phyloP scores from a whole-genome alignment of 2,888 invertebrate genomes.

The Sacculina carcini region DNA sequence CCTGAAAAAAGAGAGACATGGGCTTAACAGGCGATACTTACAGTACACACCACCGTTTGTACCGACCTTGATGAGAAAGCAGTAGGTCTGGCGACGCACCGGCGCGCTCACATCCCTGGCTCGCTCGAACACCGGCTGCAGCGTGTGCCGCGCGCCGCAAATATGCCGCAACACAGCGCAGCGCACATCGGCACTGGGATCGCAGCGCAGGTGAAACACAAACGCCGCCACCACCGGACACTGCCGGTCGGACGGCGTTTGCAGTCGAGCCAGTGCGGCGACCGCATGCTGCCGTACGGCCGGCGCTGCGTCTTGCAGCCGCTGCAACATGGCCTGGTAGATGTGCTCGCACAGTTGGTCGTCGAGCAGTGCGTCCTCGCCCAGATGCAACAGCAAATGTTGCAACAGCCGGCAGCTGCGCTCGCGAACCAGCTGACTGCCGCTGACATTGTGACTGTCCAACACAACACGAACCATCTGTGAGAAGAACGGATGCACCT shows the following conservation, averaged over 20 bases:
- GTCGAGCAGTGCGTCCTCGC: slow-evolving; percentile 45
- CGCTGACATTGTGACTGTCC: slow-evolving; percentile 25
- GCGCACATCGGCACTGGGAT: slow-evolving; percentile 45
- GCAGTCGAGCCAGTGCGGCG: slow-evolving; percentile 45
- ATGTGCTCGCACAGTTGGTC: slow-evolving; percentile 46
- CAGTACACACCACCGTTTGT: neutral
- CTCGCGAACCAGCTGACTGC: slow-evolving; percentile 32
- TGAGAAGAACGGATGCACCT: slow-evolving; percentile 7
- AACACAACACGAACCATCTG: slow-evolving; percentile 6
- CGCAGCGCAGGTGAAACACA: slow-evolving; percentile 39
- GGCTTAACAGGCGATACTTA: too few relatives aligned
- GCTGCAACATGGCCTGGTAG: slow-evolving; percentile 35
- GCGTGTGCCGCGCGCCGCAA: slow-evolving; percentile 38
- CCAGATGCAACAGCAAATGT: slow-evolving; percentile 41
- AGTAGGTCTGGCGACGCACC: slow-evolving; percentile 30
- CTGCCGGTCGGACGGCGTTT: slow-evolving; percentile 43
- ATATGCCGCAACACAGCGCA: slow-evolving; percentile 42
- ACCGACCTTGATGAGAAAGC: slow-evolving; percentile 13
- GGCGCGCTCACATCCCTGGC: slow-evolving; percentile 48
- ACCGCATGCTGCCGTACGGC: slow-evolving; percentile 54
- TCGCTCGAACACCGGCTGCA: slow-evolving; percentile 39
- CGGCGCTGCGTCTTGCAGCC: slow-evolving; percentile 41
- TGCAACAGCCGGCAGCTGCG: slow-evolving; percentile 51
- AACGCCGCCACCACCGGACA: slow-evolving; percentile 45
- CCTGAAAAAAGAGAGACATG: too few relatives aligned